Percentiles rank a stretch among this genome's conserved stretches.
Evolutionary conservation across 92 coral and sea anemone species (phyloP).

Genomic region (Parazoanthus darwini): DNA sequence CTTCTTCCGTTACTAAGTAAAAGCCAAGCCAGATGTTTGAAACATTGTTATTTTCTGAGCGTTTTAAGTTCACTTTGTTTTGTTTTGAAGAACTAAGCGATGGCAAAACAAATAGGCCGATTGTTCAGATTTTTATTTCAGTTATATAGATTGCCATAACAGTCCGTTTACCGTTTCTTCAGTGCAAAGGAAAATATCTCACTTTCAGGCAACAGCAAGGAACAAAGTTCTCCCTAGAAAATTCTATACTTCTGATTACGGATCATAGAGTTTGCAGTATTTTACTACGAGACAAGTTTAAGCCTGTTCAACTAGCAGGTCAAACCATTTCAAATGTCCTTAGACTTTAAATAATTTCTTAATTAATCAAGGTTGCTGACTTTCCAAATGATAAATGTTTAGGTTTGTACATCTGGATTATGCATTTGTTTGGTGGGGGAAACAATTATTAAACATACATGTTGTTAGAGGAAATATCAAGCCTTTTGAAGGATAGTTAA

Average conservation of each 20-base stretch:
- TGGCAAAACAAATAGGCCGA: conserved; percentile 17
- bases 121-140: conserved; percentile 1
- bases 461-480: conserved; percentile 42
- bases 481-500: conserved; percentile 27
- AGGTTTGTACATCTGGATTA: conserved; percentile 35
- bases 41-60: conserved; percentile 3
- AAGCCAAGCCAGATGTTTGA: conserved; percentile 15
- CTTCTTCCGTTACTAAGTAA: conserved; percentile 22
- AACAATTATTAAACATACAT: conserved; percentile 5
- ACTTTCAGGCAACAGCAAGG: too few relatives aligned
- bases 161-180: background rate
- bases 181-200: too few relatives aligned
- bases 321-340: background rate
- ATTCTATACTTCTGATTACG: too few relatives aligned
- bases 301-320: background rate
- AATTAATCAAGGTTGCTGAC: background rate
- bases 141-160: background rate
- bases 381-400: conserved; percentile 8
- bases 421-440: conserved; percentile 1
- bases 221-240: too few relatives aligned
- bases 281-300: background rate
- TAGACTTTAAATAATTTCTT: background rate
- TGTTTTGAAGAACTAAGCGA: conserved; percentile 28
- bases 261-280: too few relatives aligned
- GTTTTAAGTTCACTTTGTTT: conserved; percentile 20